Evolutionary conservation across 2,113 vertebrate species (phyloP), one percentile per base, ranked within the genome.

Genomic region (Propithecus coquereli): DNA sequence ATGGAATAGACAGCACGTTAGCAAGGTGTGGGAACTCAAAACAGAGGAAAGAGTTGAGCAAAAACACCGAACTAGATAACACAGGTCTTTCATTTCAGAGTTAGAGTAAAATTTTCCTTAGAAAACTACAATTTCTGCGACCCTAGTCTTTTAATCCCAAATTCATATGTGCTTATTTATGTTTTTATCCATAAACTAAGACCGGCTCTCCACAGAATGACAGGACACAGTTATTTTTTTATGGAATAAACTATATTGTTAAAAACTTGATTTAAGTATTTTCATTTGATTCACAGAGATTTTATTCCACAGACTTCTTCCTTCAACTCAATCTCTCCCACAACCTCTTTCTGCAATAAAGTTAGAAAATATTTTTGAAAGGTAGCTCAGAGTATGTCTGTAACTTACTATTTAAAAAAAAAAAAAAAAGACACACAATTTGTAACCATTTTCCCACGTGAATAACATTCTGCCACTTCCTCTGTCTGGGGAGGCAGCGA

Each of bases 361-460:
- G 11, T 61, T 82, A 73, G 10, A 94, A 91, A 90, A 88, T 76
- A 87, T 13, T 79, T 88, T 70, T 25, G n/a, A 59, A 61, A 91
- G 54, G 11, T 79, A 3, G 40, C 30, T 73, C 5, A 57, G 30
- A 59, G 18, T 52, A 52, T 65, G 45, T 22, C 61, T 94, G 27
- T 14, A 91, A 77, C 2, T 47, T 76, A 88, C 70, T 96, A 76
- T 88, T 90, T 92, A 80, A n/a, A n/a, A n/a, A n/a, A n/a, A n/a
- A n/a, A n/a, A n/a, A n/a, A 37, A 25, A n/a, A 81, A 92, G 87
- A 96, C 94, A 93, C 25, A 57, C n/a, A 79, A 83, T 45, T 61
- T 86, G n/a, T 91, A 94, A 87, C 0, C 4, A 52, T 84, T 68
- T 94, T 92, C 23, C 1, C 47, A 50, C n/a, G 47, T 59, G 61